phyloP scores from a whole-genome alignment of 2,888 invertebrate species.

The Laothoe populi region DNA sequence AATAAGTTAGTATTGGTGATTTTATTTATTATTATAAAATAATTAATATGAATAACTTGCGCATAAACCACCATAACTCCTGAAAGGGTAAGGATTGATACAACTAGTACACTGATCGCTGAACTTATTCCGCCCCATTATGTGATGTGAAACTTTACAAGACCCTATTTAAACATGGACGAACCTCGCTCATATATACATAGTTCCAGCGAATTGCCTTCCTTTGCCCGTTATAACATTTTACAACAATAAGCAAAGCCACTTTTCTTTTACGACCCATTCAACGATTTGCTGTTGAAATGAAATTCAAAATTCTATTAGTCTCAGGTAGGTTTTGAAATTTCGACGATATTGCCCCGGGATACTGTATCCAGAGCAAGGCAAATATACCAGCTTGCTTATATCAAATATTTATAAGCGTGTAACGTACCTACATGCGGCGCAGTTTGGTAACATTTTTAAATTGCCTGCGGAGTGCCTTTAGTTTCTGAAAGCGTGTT shows the following conservation, averaged over 20 bases:
- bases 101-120: no score
- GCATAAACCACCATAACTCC: no score
- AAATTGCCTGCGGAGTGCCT: constrained; percentile 46
- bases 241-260: constrained; percentile 30
- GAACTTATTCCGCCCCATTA: no score
- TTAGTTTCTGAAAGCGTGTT: constrained; percentile 40
- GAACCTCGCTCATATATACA: not conserved
- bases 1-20: no score
- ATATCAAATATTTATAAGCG: constrained; percentile 76
- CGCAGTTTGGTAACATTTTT: constrained; percentile 55
- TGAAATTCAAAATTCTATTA: constrained; percentile 63
- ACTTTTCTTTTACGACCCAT: constrained; percentile 34
- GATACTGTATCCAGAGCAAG: constrained; percentile 41
- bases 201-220: not conserved
- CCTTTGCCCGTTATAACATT: constrained; percentile 16
- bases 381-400: constrained; percentile 62
- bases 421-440: constrained; percentile 59
- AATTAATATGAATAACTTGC: no score
- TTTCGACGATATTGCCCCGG: constrained; percentile 56
- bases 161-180: not conserved
- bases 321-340: constrained; percentile 49
- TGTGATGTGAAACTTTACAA: no score
- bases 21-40: no score
- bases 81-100: no score
- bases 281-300: constrained; percentile 59